phyloP scores from a whole-genome alignment of 1,140 invertebrate genomes.

The Anagrus nilaparvatae region DNA sequence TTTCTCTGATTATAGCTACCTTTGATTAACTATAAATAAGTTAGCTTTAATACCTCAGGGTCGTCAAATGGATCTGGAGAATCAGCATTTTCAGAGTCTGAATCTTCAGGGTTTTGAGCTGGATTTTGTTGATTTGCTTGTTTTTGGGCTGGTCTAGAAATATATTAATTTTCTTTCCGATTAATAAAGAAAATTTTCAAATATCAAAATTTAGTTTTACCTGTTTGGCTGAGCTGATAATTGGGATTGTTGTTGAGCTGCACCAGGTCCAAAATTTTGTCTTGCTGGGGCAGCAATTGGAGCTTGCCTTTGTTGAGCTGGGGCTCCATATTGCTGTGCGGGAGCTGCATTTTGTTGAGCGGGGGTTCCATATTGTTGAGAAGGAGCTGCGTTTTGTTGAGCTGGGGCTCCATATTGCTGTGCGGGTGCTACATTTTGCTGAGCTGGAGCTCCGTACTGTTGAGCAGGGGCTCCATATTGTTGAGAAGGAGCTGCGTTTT shows the following conservation, averaged over 20 bases:
- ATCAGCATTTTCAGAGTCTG: no score
- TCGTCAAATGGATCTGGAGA: no score
- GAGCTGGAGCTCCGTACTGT: constrained; percentile 17
- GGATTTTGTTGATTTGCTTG: no score
- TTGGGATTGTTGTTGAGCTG: constrained; percentile 1
- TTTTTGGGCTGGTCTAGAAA: no score
- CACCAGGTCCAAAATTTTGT: constrained; percentile 15
- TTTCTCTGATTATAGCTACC: no score
- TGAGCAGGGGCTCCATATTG: constrained; percentile 17
- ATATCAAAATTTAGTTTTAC: background rate
- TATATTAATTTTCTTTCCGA: no score
- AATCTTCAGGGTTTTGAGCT: no score
- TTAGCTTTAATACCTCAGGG: no score
- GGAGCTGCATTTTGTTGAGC: constrained; percentile 8
- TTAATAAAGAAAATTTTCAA: no score
- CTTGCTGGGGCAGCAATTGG: background rate
- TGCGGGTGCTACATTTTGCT: constrained; percentile 21
- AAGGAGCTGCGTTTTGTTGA: constrained; percentile 8
- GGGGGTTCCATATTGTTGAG: constrained; percentile 16
- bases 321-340: constrained; percentile 13
- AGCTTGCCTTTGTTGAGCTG: constrained; percentile 28
- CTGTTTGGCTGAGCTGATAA: background rate
- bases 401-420: constrained; percentile 21
- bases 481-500: constrained; percentile 6
- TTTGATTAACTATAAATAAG: no score